Conservation (phyloP, 2,113 vertebrate species). For the Climacteris rufus region DNA sequence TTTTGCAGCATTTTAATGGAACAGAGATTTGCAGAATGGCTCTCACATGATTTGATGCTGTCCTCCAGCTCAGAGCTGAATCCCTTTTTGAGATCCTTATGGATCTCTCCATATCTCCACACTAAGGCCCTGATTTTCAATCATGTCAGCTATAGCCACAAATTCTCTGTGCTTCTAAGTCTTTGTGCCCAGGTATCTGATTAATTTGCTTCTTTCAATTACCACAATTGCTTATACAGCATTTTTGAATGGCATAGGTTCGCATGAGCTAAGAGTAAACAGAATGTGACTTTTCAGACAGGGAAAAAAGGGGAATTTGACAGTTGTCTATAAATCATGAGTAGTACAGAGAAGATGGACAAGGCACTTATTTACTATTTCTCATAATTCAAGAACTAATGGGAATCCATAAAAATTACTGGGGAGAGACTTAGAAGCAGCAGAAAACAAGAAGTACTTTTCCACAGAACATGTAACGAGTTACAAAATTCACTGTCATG, state of each 20-base stretch:
- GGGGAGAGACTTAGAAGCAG: background rate
- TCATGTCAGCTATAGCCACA: background rate
- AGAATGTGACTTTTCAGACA: background rate
- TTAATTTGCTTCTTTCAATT: conserved; percentile 1
- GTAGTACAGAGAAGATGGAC: background rate
- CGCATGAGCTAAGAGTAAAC: background rate
- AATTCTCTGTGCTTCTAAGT: background rate
- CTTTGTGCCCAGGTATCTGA: background rate
- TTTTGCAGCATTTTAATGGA: background rate
- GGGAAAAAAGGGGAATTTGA: background rate
- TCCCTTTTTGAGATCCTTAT: background rate
- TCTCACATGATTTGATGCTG: background rate
- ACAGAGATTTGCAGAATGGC: background rate
- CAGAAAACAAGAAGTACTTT: background rate
- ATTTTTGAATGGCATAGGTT: background rate
- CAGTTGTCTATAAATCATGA: background rate
- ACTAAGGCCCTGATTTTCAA: background rate
- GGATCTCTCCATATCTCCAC: background rate
- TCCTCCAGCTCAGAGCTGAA: background rate
- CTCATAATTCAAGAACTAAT: background rate
- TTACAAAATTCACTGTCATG: background rate
- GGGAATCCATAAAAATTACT: background rate
- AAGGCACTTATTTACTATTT: background rate
- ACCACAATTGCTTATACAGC: background rate
- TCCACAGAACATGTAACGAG: background rate